Evolutionary conservation across 2,888 invertebrate species (phyloP), one percentile per base, ranked within the genome.

Genomic region (Anoplius nigerrimus): DNA sequence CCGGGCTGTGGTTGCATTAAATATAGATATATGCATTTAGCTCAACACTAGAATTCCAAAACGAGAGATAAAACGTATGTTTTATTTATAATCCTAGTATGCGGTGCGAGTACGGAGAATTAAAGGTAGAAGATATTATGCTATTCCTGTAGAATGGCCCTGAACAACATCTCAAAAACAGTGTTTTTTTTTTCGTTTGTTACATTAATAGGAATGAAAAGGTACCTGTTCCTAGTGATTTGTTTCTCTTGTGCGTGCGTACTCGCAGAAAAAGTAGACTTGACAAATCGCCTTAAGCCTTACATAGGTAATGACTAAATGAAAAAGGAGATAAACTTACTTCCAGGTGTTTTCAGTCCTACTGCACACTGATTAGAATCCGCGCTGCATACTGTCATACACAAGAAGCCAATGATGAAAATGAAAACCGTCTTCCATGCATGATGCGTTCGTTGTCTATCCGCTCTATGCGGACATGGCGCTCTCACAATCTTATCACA

Each of bases 1-100:
- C 75, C 71, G 70, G 67, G 66, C 70, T 58, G 60, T 64, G 66
- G 51, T 62, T 67, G 69, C 69, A 84, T 85, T 82, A 83, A 84
- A 85, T 84, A 83, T 84, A 86, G 81, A 81, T 80, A 83, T 79
- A 77, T 81, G 77, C 72, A 84, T 84, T 82, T 84, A 82, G 83
- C 80, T 71, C 80, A 74, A 71, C 67, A 71, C 68, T 79, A 83
- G 82, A 85, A 86, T 85, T 79, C 82, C 82, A 84, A 83, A 86
- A 82, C 73, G 68, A 83, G 78, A 76, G 79, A 79, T 78, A 84
- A 81, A 79, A 69, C 66, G 16, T 45, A 69, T 71, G 82, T 74
- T 83, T 82, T 85, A 84, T 85, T 82, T 86, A 85, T 85, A 84
- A 74, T 73, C 68, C 61, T 72, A 52, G 71, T 60, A 62, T 48